phyloP scores from a whole-genome alignment of 2,888 invertebrate genomes.

The Lepidochitona cinerea region DNA sequence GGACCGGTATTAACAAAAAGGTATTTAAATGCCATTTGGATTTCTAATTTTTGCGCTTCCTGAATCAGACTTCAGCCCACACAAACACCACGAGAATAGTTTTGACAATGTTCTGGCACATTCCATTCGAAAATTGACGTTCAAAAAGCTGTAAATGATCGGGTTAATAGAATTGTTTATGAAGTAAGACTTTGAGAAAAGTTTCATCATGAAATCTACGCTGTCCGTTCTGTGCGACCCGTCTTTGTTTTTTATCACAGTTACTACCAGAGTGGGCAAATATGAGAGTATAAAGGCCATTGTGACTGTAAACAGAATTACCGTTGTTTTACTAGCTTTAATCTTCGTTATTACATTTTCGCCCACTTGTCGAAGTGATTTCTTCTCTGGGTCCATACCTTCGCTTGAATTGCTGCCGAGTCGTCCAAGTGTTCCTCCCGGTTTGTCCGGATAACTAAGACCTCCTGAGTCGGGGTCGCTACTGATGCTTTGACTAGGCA shows the following conservation, averaged over 20 bases:
- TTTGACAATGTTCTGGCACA: slow-evolving; percentile 33
- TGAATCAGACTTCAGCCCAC: neutral
- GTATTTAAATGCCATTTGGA: too few relatives aligned
- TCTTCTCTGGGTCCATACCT: neutral
- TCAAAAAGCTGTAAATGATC: slow-evolving; percentile 54
- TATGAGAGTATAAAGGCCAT: slow-evolving; percentile 47
- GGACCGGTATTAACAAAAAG: too few relatives aligned
- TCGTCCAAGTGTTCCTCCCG: neutral
- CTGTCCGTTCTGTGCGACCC: slow-evolving; percentile 33
- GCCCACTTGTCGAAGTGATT: neutral
- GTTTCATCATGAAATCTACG: slow-evolving; percentile 34
- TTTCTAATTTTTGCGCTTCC: too few relatives aligned
- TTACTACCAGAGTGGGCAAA: slow-evolving; percentile 46
- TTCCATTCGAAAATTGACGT: slow-evolving; percentile 44
- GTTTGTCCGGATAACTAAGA: neutral
- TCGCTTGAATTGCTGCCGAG: neutral
- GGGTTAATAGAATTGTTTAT: slow-evolving; percentile 52
- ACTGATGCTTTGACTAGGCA: slow-evolving; percentile 40
- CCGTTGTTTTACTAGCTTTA: slow-evolving; percentile 30
- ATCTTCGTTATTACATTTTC: neutral
- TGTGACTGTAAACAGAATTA: slow-evolving; percentile 47
- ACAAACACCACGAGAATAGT: slow-evolving; percentile 22
- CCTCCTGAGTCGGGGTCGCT: neutral
- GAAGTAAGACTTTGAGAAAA: slow-evolving; percentile 48
- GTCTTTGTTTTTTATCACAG: slow-evolving; percentile 34